Evolutionary conservation across 2,797 vertebrate genomes (phyloP).

Genomic region (Ctenopoma multispine): DNA sequence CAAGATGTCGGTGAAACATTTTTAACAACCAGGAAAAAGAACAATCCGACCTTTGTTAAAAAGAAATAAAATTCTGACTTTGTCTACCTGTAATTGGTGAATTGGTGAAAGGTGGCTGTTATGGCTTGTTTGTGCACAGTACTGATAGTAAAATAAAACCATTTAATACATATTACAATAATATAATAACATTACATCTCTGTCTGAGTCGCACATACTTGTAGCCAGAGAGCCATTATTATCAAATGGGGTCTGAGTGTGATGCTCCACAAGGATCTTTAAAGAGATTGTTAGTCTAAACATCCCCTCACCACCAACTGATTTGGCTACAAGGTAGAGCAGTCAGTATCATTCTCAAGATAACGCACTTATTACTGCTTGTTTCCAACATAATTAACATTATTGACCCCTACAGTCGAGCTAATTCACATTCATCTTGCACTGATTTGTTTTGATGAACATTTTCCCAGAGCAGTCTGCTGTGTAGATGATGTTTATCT

Average conservation of each 20-base stretch:
- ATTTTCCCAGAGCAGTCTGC: conserved; percentile 17
- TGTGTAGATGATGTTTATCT: not conserved
- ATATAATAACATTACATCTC: conserved; percentile 5
- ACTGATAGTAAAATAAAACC: no score
- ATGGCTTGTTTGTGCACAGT: no score
- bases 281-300: conserved; percentile 42
- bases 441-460: conserved; percentile 38
- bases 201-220: not conserved
- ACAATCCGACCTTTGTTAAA: no score
- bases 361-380: conserved; percentile 30
- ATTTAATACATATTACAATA: not conserved
- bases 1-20: no score
- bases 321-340: conserved; percentile 40
- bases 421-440: conserved; percentile 31
- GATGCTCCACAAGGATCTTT: conserved; percentile 37
- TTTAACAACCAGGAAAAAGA: no score
- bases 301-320: conserved; percentile 17
- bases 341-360: conserved; percentile 26
- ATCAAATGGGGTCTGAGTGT: conserved; percentile 35
- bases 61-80: no score
- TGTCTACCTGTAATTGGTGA: no score
- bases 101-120: no score
- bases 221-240: conserved; percentile 11
- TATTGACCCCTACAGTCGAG: conserved; percentile 44
- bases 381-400: conserved; percentile 62